Evolutionary conservation across 2,888 invertebrate species (phyloP).

Genomic region (Barypeithes pellucidus): DNA sequence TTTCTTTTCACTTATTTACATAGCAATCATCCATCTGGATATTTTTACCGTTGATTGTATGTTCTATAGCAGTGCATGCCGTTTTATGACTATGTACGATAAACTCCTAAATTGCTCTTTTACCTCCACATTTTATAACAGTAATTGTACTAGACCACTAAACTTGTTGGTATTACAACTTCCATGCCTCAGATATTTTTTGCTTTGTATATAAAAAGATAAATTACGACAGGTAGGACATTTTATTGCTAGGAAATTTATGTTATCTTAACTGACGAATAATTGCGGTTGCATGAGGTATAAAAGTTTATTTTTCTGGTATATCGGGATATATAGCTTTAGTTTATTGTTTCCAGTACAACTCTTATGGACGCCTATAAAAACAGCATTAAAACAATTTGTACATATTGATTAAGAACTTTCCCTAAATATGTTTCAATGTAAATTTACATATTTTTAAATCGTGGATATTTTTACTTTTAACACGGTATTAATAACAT

Average conservation of each 20-base stretch:
- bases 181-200: conserved; percentile 24
- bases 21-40: neutral
- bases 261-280: conserved; percentile 22
- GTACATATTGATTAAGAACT: no score
- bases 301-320: conserved; percentile 22
- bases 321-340: neutral
- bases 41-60: conserved; percentile 9
- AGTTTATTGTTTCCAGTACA: neutral
- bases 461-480: neutral
- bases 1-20: neutral
- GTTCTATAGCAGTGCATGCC: conserved; percentile 11
- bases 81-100: conserved; percentile 10
- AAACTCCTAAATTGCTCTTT: conserved; percentile 1
- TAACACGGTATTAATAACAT: neutral
- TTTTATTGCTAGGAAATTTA: conserved; percentile 17
- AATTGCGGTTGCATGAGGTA: conserved; percentile 12
- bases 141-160: conserved; percentile 23
- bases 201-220: conserved; percentile 25
- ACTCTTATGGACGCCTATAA: neutral
- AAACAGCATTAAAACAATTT: no score
- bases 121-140: conserved; percentile 8
- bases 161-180: conserved; percentile 33
- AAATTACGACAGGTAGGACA: neutral
- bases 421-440: no score
- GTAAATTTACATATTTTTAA: no score